A percentile compares a stretch with the other conserved stretches of the same genome.
Conservation (phyloP, 2,888 invertebrate species). For the Tenthredo notha region DNA sequence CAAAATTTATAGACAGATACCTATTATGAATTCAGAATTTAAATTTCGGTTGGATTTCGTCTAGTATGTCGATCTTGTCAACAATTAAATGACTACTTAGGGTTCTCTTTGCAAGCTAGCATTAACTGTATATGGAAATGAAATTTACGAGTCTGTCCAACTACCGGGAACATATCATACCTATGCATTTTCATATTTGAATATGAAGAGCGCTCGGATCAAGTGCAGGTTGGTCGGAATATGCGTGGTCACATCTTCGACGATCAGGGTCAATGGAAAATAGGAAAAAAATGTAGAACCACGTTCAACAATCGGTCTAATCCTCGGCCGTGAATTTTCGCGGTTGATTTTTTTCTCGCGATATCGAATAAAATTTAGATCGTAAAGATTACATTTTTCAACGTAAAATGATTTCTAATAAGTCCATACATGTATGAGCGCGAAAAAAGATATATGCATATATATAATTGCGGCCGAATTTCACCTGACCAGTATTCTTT, state of each 20-base stretch:
- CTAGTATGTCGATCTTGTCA: background rate
- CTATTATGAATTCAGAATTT: background rate
- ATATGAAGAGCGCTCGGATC: slow-evolving; percentile 4
- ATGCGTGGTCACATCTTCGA: slow-evolving; percentile 40
- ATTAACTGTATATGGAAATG: background rate
- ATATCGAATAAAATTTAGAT: background rate
- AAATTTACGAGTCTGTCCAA: background rate
- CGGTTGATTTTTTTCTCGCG: background rate
- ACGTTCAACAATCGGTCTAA: slow-evolving; percentile 11
- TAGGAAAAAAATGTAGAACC: slow-evolving; percentile 6
- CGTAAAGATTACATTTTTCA: background rate
- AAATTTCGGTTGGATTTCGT: background rate
- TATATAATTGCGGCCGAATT: too few relatives aligned
- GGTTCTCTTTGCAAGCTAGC: background rate
- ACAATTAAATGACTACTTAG: background rate
- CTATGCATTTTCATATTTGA: slow-evolving; percentile 18
- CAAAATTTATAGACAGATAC: background rate
- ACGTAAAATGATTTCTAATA: background rate
- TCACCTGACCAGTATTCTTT: background rate
- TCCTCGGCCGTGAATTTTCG: background rate
- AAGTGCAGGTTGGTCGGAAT: slow-evolving; percentile 24
- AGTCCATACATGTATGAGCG: background rate
- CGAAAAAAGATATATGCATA: background rate
- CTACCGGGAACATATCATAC: background rate
- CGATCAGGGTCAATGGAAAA: slow-evolving; percentile 34